Base-by-base conservation (phyloP, 35 echinoderm and acorn worm genomes). In the Apostichopus californicus region DNA sequence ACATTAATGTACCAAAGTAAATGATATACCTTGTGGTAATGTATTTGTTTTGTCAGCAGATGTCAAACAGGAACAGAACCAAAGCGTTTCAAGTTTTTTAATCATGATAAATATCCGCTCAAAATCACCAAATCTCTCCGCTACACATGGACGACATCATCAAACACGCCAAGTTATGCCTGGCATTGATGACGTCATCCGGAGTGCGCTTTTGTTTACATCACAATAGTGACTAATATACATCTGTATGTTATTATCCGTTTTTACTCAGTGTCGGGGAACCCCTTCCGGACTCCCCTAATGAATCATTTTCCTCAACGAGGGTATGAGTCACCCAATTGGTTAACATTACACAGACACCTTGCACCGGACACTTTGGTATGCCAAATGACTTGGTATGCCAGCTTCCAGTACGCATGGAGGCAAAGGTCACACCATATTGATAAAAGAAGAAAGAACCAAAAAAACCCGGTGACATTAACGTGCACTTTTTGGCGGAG, bases 221-320 rank as follows among this genome's bases (percentile, higher is more conserved):
- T 22, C 71, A 22, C n/a, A 22, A 7, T 18, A 22, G 71, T 85
- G 81, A 85, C 81, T 85, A 85, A 85, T 85, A 75, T 22, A 75
- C 15, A 75, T 18, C 58, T 9, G 58, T 61, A 68, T 9, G 64
- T 18, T 14, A 17, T 14, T 14, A 68, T 4, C 64, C 11, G 64
- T 85, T 56, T 55, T 60, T 59, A 85, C 55, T 85, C 81, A 59
- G 81, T 56, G 55, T 84, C 24, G 81, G 81, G 81, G 81, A 85
- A 58, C 55, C 81, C 54, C 81, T 85, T 85, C 81, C 81, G 81
- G 81, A 58, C 55, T 85, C 57, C 81, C 80, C 54, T 85, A 59
- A 85, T 18, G 55, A 56, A 85, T 85, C 81, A 85, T 6, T 59
- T 85, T 85, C 81, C 81, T 58, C 81, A 58, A 85, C 5, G 55